Evolutionary conservation across 2,888 invertebrate genomes (phyloP).

Genomic region (Smittia sp.): DNA sequence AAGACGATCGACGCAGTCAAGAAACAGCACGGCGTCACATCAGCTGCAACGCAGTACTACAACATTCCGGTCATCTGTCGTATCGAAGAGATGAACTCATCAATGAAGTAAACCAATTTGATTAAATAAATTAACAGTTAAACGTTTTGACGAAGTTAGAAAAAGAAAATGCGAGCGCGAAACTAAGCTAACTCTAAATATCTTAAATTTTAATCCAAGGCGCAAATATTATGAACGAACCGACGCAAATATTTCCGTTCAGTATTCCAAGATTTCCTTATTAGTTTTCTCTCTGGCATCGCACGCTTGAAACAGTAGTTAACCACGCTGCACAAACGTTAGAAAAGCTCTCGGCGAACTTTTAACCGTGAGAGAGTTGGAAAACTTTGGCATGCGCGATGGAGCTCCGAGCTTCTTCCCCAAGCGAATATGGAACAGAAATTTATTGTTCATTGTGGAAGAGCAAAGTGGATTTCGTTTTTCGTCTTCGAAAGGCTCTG

Average conservation of each 20-base stretch:
- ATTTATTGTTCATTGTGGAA: not conserved
- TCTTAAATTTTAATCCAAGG: no score
- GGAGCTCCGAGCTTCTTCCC: not conserved
- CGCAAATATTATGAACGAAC: no score
- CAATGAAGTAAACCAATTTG: no score
- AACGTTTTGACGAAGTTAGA: no score
- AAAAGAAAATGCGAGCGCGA: no score
- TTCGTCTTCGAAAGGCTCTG: not conserved
- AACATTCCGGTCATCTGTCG: conserved; percentile 52
- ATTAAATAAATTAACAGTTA: no score
- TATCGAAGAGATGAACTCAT: conserved; percentile 49
- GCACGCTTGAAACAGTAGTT: not conserved
- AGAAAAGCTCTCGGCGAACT: not conserved
- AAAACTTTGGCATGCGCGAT: not conserved
- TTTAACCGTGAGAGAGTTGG: not conserved
- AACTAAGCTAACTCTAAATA: no score
- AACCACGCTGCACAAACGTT: not conserved
- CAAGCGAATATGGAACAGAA: not conserved
- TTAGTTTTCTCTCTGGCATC: no score
- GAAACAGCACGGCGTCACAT: not conserved
- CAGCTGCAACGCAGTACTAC: conserved; percentile 45
- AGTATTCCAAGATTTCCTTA: no score
- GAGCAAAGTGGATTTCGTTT: not conserved
- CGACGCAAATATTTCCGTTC: no score
- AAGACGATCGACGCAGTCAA: conserved; percentile 45